Evolutionary conservation across 1,140 invertebrate genomes (phyloP).

Genomic region (Cydia fagiglandana): DNA sequence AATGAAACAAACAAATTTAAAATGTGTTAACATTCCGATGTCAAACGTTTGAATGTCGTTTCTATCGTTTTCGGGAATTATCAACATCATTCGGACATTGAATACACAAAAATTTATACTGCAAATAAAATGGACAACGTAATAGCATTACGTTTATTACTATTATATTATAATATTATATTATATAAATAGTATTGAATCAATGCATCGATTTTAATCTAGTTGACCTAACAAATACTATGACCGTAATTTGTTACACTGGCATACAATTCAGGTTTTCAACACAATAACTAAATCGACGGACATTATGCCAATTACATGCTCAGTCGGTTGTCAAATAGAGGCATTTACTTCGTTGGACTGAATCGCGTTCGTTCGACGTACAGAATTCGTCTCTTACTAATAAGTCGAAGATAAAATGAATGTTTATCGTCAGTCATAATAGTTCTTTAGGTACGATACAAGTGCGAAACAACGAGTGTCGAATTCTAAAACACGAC

Average conservation of each 20-base stretch:
- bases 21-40: constrained; percentile 6
- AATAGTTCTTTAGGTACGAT: too few species aligned
- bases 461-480: too few species aligned
- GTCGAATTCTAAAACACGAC: too few species aligned
- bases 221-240: neutral
- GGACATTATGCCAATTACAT: neutral
- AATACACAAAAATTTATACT: too few species aligned
- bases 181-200: neutral
- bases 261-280: neutral
- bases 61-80: neutral
- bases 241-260: neutral
- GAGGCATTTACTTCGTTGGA: neutral
- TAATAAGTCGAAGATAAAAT: too few species aligned
- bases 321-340: neutral
- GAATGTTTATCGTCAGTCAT: too few species aligned
- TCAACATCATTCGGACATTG: neutral
- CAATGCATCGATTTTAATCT: neutral
- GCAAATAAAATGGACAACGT: too few species aligned
- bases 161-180: too few species aligned
- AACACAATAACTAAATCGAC: constrained; percentile 2
- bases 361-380: too few species aligned
- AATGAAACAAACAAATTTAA: neutral
- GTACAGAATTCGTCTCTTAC: too few species aligned
- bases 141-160: too few species aligned
- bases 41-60: neutral